Conservation (phyloP, 2,797 vertebrate species). For the Pampus argenteus region DNA sequence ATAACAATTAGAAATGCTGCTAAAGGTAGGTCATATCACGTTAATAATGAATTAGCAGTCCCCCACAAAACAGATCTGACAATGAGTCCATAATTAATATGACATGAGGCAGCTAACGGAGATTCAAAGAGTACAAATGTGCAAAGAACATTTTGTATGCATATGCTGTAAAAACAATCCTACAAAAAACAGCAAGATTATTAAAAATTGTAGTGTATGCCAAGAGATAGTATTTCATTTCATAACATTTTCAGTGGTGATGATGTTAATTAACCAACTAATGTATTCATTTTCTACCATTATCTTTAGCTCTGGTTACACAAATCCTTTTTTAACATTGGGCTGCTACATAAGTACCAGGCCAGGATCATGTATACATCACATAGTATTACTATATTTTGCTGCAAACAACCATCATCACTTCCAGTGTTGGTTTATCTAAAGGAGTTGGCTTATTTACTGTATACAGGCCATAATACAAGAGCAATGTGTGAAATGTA, state of each 20-base stretch:
- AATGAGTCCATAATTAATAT: slow-evolving; percentile 38
- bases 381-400: background rate
- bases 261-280: background rate
- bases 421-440: background rate
- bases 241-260: background rate
- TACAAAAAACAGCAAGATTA: background rate
- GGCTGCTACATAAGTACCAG: background rate
- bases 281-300: background rate
- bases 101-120: slow-evolving; percentile 5
- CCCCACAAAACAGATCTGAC: slow-evolving; percentile 11
- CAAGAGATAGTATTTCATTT: slow-evolving; percentile 12
- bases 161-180: slow-evolving; percentile 10
- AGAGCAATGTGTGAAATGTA: slow-evolving; percentile 24
- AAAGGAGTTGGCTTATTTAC: background rate
- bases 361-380: background rate
- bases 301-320: background rate
- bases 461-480: background rate
- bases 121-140: slow-evolving; percentile 33
- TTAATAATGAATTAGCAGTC: slow-evolving; percentile 46
- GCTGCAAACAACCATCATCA: slow-evolving; percentile 14
- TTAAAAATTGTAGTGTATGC: slow-evolving; percentile 21
- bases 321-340: background rate
- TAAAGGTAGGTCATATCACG: slow-evolving; percentile 4
- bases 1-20: background rate
- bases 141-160: slow-evolving; percentile 23